Conservation (phyloP, 2,113 vertebrate species). For the Pluvianellus socialis region DNA sequence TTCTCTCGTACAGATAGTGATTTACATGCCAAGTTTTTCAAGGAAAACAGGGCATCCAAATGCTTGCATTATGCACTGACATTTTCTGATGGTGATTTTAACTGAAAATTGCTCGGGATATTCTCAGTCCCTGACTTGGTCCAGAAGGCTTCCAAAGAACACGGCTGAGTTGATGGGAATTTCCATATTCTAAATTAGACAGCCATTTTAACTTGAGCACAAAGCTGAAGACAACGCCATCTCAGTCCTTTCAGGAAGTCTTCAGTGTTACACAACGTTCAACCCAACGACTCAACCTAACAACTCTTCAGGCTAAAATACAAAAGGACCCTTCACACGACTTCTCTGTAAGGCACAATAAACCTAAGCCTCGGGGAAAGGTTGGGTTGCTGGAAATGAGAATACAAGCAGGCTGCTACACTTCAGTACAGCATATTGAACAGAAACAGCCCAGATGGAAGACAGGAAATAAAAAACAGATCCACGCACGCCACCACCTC, state of each 20-base stretch:
- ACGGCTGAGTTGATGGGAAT: background rate
- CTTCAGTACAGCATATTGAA: background rate
- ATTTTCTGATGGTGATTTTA: background rate
- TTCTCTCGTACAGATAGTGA: background rate
- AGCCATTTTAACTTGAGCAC: background rate
- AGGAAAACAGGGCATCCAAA: slow-evolving; percentile 35
- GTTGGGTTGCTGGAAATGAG: background rate
- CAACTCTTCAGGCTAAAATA: background rate
- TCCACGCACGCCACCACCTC: background rate
- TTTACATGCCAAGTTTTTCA: slow-evolving; percentile 33
- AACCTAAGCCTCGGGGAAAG: background rate
- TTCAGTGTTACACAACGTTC: rapidly evolving
- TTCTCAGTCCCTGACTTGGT: background rate
- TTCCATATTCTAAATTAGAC: background rate
- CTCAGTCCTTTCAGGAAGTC: background rate
- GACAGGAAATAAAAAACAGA: background rate
- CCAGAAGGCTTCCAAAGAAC: background rate
- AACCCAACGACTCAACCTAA: background rate
- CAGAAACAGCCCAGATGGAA: slow-evolving; percentile 31
- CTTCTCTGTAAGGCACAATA: background rate
- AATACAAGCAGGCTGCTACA: background rate
- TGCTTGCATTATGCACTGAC: background rate
- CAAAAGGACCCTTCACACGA: background rate
- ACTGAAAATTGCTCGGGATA: background rate
- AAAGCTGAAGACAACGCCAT: background rate